phyloP scores from a whole-genome alignment of 92 coral and sea anemone species.

The Epizoanthus scotinus region DNA sequence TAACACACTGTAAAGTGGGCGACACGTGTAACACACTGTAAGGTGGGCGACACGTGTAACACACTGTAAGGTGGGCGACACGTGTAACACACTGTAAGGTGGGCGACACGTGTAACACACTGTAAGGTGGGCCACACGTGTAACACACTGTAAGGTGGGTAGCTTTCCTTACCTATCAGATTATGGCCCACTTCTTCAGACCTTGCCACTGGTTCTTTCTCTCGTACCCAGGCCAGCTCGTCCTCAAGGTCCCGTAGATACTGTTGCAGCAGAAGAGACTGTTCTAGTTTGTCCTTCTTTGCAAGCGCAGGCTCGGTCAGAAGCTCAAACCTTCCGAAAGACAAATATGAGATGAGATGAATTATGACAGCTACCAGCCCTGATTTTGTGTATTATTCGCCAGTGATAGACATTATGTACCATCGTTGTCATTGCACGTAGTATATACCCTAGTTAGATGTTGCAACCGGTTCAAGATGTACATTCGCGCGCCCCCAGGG shows the following conservation, averaged over 20 bases:
- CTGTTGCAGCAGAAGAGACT: slow-evolving; percentile 75
- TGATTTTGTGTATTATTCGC: too few species aligned
- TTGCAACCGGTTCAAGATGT: too few species aligned
- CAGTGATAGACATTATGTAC: background rate
- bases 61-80: background rate
- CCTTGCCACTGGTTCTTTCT: slow-evolving; percentile 81
- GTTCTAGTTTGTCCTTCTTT: slow-evolving; percentile 73
- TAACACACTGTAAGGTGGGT: background rate
- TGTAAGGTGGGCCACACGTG: background rate
- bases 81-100: too few species aligned
- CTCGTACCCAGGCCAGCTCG: slow-evolving; percentile 93
- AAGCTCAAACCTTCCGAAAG: slow-evolving; percentile 60
- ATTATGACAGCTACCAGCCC: background rate
- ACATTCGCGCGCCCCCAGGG: too few species aligned
- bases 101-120: background rate
- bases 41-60: too few species aligned
- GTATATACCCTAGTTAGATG: too few species aligned
- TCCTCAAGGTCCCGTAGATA: slow-evolving; percentile 86
- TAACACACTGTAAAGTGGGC: background rate
- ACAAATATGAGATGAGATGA: background rate
- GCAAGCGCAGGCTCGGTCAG: slow-evolving; percentile 75
- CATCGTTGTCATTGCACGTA: too few species aligned
- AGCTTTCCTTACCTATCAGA: slow-evolving; percentile 57
- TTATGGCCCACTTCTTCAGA: slow-evolving; percentile 89
- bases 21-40: background rate